Percentiles rank a stretch among this genome's conserved stretches.
Conservation (phyloP, 1,140 invertebrate species). For the Solen grandis region DNA sequence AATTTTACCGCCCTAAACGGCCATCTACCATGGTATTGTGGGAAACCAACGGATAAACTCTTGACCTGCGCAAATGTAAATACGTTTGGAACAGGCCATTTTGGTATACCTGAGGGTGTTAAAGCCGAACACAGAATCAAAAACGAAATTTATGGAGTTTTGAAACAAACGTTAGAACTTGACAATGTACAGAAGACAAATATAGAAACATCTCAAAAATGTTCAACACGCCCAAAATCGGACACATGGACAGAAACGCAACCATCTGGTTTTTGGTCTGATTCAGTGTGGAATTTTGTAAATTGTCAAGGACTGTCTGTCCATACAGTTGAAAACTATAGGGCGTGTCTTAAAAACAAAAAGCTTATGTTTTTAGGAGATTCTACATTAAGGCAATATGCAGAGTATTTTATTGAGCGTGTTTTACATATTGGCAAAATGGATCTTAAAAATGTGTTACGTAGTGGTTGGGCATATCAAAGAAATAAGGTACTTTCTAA, state of each 20-base stretch:
- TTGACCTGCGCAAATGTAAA: conserved; percentile 6
- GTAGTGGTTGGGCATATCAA: not conserved
- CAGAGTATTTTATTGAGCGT: conserved; percentile 4
- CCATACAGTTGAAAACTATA: too few relatives aligned
- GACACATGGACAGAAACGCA: too few relatives aligned
- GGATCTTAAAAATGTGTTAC: not conserved
- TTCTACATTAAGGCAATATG: conserved; percentile 38
- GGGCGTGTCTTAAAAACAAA: too few relatives aligned
- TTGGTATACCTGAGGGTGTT: not conserved
- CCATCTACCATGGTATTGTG: conserved; percentile 44
- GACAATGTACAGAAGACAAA: not conserved
- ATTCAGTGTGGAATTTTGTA: too few relatives aligned
- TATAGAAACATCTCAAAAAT: not conserved
- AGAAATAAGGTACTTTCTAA: not conserved
- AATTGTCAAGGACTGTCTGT: too few relatives aligned
- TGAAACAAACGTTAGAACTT: not conserved
- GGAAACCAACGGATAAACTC: conserved; percentile 11
- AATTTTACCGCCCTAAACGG: conserved; percentile 38
- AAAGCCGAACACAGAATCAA: not conserved
- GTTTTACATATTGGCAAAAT: not conserved
- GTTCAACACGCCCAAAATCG: too few relatives aligned
- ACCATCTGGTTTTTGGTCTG: too few relatives aligned
- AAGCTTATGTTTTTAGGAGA: too few relatives aligned
- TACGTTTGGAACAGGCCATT: conserved; percentile 5
- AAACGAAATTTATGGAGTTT: conserved; percentile 14